These are phyloP conservation scores for Temnothorax nylanderi DNA, from an alignment of 1,140 invertebrate species.

Conservation along the genomic window DNA sequence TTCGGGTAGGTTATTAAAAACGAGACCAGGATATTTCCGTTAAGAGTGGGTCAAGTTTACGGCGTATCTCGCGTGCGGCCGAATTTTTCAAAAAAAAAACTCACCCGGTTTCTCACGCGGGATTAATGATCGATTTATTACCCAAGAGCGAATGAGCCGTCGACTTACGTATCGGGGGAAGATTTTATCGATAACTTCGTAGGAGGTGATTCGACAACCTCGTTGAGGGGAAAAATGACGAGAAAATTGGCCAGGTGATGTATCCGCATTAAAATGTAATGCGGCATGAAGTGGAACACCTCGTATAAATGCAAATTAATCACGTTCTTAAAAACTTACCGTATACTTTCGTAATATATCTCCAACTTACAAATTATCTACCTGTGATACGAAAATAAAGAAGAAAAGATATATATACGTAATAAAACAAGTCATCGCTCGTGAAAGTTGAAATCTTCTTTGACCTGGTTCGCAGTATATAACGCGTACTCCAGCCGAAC, in stretches of 20 bases:
- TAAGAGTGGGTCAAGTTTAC: conserved; percentile 71
- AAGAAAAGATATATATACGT: not conserved
- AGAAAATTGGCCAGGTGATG: not conserved
- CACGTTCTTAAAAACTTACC: conserved; percentile 11
- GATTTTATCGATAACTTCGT: not conserved
- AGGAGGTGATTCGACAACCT: not conserved
- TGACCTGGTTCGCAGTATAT: conserved; percentile 15
- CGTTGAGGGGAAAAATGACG: not conserved
- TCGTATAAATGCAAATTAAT: conserved; percentile 18
- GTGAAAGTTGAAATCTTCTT: conserved; percentile 9
- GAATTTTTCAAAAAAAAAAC: conserved; percentile 14
- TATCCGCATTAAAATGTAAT: conserved; percentile 16
- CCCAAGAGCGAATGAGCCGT: not conserved
- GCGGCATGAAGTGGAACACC: not conserved
- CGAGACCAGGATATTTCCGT: conserved; percentile 46
- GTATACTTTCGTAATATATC: conserved; percentile 1
- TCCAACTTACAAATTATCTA: conserved; percentile 13
- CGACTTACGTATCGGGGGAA: not conserved
- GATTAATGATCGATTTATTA: not conserved
- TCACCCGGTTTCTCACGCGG: not conserved
- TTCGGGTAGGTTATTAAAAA: conserved; percentile 54
- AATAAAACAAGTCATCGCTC: conserved; percentile 38
- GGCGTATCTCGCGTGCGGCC: not conserved
- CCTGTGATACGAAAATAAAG: not conserved
- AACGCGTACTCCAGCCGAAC: not conserved